Evolutionary conservation across 2,888 invertebrate genomes (phyloP).

Genomic region (Cephus runcator): DNA sequence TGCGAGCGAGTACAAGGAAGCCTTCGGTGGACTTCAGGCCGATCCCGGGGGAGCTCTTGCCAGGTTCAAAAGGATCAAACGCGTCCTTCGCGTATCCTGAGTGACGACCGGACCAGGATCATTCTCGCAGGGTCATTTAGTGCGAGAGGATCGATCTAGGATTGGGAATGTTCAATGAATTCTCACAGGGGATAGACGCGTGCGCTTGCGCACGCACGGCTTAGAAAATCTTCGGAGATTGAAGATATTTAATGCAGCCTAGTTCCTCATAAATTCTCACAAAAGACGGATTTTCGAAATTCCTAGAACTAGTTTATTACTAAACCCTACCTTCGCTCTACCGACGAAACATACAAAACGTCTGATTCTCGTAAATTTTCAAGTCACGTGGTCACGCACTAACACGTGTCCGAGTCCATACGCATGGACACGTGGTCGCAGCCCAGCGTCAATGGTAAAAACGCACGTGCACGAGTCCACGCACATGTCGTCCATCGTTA

Average conservation of each 20-base stretch:
- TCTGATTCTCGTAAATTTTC: neutral
- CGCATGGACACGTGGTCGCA: too few species aligned
- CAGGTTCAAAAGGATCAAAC: conserved; percentile 50
- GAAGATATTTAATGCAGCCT: conserved; percentile 28
- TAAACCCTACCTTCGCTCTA: conserved; percentile 13
- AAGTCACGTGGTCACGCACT: too few species aligned
- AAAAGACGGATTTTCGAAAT: conserved; percentile 22
- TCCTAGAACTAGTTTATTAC: conserved; percentile 12
- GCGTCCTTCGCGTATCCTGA: conserved; percentile 19
- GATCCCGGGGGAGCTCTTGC: conserved; percentile 38
- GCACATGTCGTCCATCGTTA: too few species aligned
- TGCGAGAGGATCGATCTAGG: too few species aligned
- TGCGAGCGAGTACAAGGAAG: conserved; percentile 46
- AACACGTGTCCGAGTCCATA: too few species aligned
- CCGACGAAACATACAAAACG: conserved; percentile 19
- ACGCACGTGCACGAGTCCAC: too few species aligned
- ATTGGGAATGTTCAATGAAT: too few species aligned
- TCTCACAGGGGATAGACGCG: too few species aligned
- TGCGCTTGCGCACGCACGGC: too few species aligned
- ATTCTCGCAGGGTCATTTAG: too few species aligned
- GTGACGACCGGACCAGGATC: neutral
- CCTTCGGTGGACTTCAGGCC: conserved; percentile 47
- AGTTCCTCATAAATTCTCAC: conserved; percentile 31
- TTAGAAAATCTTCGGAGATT: conserved; percentile 21
- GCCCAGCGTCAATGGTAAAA: too few species aligned